Evolutionary conservation across 2,888 invertebrate species (phyloP).

Genomic region (Trissonchulus latispiculum): DNA sequence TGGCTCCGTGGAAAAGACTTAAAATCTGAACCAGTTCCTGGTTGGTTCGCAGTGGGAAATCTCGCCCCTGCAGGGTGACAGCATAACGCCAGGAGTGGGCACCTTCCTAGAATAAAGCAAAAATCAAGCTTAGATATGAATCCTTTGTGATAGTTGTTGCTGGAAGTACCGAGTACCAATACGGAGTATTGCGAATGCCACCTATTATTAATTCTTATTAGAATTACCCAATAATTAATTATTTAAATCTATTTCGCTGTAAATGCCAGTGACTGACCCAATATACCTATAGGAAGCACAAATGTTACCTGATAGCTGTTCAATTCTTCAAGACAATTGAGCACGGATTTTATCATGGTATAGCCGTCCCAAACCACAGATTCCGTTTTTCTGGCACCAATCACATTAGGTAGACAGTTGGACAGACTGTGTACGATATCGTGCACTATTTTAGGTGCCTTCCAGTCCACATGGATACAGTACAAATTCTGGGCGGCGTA

Average conservation of each 20-base stretch:
- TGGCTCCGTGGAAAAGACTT: background rate
- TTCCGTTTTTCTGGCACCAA: background rate
- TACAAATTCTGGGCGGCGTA: slow-evolving; percentile 21
- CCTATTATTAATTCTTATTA: too few relatives aligned
- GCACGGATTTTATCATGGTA: slow-evolving; percentile 27
- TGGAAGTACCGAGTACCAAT: too few relatives aligned
- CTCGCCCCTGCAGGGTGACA: slow-evolving; percentile 56
- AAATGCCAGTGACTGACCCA: too few relatives aligned
- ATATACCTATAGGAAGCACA: too few relatives aligned
- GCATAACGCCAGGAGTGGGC: slow-evolving; percentile 17
- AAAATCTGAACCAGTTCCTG: slow-evolving; percentile 22
- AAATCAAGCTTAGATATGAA: too few relatives aligned
- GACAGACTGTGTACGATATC: background rate
- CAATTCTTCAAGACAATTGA: slow-evolving; percentile 27
- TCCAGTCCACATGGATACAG: slow-evolving; percentile 20
- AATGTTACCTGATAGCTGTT: too few relatives aligned
- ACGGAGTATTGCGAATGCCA: too few relatives aligned
- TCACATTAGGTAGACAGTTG: slow-evolving; percentile 17
- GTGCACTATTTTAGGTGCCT: background rate
- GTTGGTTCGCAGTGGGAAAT: slow-evolving; percentile 44
- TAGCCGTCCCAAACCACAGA: slow-evolving; percentile 27
- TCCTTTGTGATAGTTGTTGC: too few relatives aligned
- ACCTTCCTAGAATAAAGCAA: background rate
- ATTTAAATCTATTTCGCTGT: too few relatives aligned
- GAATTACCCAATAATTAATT: too few relatives aligned